A percentile compares a stretch with the other conserved stretches of the same genome.
Evolutionary conservation across 2,888 invertebrate species (phyloP).

Genomic region (Rhyacophila evoluta): DNA sequence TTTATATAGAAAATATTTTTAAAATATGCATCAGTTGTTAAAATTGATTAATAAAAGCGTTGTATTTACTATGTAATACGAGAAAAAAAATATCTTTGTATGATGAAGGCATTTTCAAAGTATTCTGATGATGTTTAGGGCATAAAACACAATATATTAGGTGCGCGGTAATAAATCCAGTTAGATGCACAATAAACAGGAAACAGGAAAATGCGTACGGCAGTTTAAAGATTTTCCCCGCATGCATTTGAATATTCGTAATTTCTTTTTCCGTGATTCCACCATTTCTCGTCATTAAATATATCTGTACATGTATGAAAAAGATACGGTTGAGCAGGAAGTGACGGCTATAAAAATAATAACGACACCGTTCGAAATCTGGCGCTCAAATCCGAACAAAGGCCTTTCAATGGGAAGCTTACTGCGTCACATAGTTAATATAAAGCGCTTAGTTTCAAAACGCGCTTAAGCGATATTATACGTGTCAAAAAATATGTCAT

Average conservation of each 20-base stretch:
- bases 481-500: too few relatives aligned
- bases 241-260: background rate
- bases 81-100: too few relatives aligned
- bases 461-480: too few relatives aligned
- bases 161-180: slow-evolving; percentile 18
- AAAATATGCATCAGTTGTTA: too few relatives aligned
- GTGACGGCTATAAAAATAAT: slow-evolving; percentile 12
- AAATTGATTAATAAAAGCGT: too few relatives aligned
- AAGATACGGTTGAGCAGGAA: background rate
- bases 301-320: background rate
- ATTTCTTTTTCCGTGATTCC: slow-evolving; percentile 9
- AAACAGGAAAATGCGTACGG: background rate
- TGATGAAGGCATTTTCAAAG: too few relatives aligned
- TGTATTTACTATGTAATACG: too few relatives aligned
- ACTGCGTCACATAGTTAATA: slow-evolving; percentile 1
- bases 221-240: background rate
- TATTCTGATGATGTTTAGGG: too few relatives aligned
- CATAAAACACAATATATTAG: too few relatives aligned
- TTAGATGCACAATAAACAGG: background rate
- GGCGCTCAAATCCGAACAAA: slow-evolving; percentile 11
- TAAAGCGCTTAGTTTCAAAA: too few relatives aligned
- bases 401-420: background rate
- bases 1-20: too few relatives aligned
- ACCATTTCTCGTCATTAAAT: slow-evolving; percentile 9
- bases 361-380: slow-evolving; percentile 16